These are phyloP conservation scores for Anoplophora glabripennis DNA, from an alignment of 1,140 invertebrate species.

Conservation along the genomic window DNA sequence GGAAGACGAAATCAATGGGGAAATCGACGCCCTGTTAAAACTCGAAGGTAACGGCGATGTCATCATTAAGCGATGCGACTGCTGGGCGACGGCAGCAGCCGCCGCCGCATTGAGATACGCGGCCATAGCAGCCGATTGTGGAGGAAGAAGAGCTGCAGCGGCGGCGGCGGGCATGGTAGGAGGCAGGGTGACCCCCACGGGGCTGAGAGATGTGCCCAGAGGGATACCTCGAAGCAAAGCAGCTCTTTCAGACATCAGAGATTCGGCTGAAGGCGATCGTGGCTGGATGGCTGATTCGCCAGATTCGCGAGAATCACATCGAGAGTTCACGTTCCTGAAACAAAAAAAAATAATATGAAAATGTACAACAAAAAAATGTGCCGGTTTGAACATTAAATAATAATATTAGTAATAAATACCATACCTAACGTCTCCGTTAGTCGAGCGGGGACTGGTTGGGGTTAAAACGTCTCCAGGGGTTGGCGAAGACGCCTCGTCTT, in stretches of 20 bases:
- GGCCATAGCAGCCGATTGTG: conserved; percentile 74
- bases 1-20: conserved; percentile 60
- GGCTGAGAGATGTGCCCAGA: conserved; percentile 52
- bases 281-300: conserved; percentile 9
- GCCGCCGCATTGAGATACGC: conserved; percentile 69
- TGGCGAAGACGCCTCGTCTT: conserved; percentile 42
- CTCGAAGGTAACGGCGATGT: conserved; percentile 67
- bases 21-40: conserved; percentile 53
- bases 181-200: conserved; percentile 54
- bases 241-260: conserved; percentile 64
- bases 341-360: conserved; percentile 46
- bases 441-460: conserved; percentile 41
- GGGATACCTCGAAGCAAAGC: conserved; percentile 52
- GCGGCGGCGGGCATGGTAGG: conserved; percentile 54
- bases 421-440: conserved; percentile 33
- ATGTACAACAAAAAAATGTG: neutral
- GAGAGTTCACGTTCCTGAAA: conserved; percentile 73
- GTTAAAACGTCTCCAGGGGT: conserved; percentile 39
- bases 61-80: conserved; percentile 69
- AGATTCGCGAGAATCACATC: conserved; percentile 70
- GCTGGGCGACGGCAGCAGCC: conserved; percentile 63
- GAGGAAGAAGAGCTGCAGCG: conserved; percentile 60
- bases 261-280: conserved; percentile 47
- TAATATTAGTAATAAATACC: neutral
- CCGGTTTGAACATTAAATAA: neutral